These are phyloP conservation scores for Drosophila equinoxialis DNA, from an alignment of 1,140 invertebrate species.

Conservation along the genomic window DNA sequence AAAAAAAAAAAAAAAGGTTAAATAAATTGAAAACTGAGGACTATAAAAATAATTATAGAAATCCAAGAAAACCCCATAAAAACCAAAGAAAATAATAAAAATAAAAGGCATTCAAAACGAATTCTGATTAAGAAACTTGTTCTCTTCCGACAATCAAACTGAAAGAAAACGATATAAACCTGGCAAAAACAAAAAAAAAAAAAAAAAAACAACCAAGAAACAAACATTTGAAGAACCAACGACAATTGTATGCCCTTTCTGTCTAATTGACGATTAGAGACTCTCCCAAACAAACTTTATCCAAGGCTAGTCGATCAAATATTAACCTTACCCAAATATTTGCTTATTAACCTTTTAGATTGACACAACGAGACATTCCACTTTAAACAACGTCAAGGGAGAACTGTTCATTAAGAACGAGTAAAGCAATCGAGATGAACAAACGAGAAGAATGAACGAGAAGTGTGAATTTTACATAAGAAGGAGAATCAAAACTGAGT, in stretches of 20 bases:
- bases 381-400: too few relatives aligned
- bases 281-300: too few relatives aligned
- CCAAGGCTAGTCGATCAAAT: too few relatives aligned
- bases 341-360: too few relatives aligned
- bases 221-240: not conserved
- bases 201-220: not conserved
- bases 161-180: slow-evolving; percentile 11
- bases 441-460: too few relatives aligned
- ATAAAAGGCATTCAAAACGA: slow-evolving; percentile 12
- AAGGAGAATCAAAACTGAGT: too few relatives aligned
- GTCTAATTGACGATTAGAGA: not conserved
- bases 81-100: slow-evolving; percentile 38
- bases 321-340: too few relatives aligned
- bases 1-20: slow-evolving; percentile 3
- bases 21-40: slow-evolving; percentile 31
- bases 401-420: too few relatives aligned
- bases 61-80: slow-evolving; percentile 47
- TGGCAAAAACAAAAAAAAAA: not conserved
- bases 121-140: slow-evolving; percentile 47
- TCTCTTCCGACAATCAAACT: slow-evolving; percentile 31
- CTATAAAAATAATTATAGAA: slow-evolving; percentile 36
- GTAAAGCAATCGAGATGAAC: too few relatives aligned
- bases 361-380: too few relatives aligned
- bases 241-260: slow-evolving; percentile 1
- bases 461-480: too few relatives aligned